Percentiles rank a stretch among this genome's conserved stretches.
Conservation (phyloP, 2,113 vertebrate genomes). For the Rhinichthys klamathensis region DNA sequence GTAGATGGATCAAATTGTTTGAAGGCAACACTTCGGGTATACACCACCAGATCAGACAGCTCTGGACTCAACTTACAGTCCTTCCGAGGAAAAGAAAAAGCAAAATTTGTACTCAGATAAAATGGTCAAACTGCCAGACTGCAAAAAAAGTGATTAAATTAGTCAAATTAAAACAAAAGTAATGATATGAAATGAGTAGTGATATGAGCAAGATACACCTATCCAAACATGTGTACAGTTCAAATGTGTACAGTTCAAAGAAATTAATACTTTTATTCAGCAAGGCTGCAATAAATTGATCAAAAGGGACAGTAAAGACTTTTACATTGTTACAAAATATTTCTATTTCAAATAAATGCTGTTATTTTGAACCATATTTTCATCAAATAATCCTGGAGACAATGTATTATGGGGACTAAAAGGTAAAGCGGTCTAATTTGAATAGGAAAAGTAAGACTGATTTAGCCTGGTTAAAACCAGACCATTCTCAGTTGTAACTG, state of each 20-base stretch:
- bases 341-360: background rate
- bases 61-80: slow-evolving; percentile 77
- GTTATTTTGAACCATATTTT: background rate
- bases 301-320: background rate
- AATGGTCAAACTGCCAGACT: background rate
- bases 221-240: background rate
- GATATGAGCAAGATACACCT: background rate
- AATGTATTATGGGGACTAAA: background rate
- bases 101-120: background rate
- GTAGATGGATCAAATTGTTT: slow-evolving; percentile 74
- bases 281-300: too few relatives aligned
- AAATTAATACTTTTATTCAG: too few relatives aligned
- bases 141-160: background rate
- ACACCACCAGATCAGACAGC: slow-evolving; percentile 87
- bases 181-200: background rate
- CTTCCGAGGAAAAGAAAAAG: slow-evolving; percentile 61
- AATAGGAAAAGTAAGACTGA: too few relatives aligned
- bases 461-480: too few relatives aligned
- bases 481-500: too few relatives aligned
- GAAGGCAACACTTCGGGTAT: slow-evolving; percentile 82
- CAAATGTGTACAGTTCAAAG: background rate
- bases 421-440: too few relatives aligned
- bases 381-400: background rate
- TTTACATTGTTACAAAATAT: background rate
- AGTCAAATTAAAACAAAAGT: background rate